Conservation (phyloP, 1,140 invertebrate species). For the Drosophila santomea region DNA sequence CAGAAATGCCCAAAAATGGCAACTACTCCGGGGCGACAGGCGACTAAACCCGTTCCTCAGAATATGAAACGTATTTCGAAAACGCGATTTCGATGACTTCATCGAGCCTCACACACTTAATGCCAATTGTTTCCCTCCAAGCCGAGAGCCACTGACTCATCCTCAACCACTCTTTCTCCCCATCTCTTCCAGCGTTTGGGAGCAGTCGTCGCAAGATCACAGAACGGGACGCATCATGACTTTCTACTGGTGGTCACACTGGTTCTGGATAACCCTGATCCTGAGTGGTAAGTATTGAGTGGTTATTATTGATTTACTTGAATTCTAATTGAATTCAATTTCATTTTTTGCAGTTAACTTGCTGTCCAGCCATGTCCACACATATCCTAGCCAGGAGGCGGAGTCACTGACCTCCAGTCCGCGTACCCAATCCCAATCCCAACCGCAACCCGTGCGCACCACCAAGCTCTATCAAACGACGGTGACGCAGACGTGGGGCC, state of each 20-base stretch:
- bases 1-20: conserved; percentile 46
- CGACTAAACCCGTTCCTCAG: conserved; percentile 40
- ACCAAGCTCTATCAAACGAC: conserved; percentile 77
- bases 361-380: conserved; percentile 58
- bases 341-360: conserved; percentile 36
- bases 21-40: conserved; percentile 11
- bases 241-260: conserved; percentile 90
- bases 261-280: conserved; percentile 88
- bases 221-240: conserved; percentile 86
- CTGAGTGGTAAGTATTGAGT: conserved; percentile 45
- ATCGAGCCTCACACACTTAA: conserved; percentile 24
- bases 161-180: conserved; percentile 13
- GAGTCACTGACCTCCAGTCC: conserved; percentile 18
- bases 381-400: conserved; percentile 77
- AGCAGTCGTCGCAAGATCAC: conserved; percentile 58
- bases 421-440: not conserved
- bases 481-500: conserved; percentile 59
- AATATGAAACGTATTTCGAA: conserved; percentile 40
- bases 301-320: not conserved
- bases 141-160: conserved; percentile 24
- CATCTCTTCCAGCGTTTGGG: conserved; percentile 26
- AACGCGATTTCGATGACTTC: conserved; percentile 40
- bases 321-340: too few species aligned
- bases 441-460: conserved; percentile 33
- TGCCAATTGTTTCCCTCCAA: conserved; percentile 27